phyloP scores from a whole-genome alignment of 1,140 invertebrate species.

The Pseudomyrmex concolor region DNA sequence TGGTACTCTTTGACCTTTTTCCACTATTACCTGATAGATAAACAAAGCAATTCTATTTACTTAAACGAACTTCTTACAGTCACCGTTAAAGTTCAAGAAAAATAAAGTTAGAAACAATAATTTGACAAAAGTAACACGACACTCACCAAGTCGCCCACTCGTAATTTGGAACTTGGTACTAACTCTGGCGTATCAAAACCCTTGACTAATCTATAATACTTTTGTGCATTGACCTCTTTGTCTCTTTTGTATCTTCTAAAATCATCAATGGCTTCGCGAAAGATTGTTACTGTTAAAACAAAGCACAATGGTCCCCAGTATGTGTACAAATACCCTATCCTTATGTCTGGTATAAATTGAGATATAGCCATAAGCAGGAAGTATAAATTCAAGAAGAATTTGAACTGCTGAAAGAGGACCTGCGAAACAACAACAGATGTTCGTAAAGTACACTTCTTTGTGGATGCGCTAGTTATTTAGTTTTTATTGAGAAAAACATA shows the following conservation, averaged over 20 bases:
- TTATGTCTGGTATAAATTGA: conserved; percentile 98
- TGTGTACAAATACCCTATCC: conserved; percentile 98
- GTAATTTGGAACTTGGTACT: conserved; percentile 87
- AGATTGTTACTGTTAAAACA: conserved; percentile 97
- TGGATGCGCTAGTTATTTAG: neutral
- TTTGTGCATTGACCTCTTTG: conserved; percentile 97
- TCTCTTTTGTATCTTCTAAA: conserved; percentile 95
- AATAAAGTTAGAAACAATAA: neutral
- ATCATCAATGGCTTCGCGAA: conserved; percentile 98
- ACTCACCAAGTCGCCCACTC: conserved; percentile 92
- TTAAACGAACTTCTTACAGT: neutral
- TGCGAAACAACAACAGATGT: conserved; percentile 81
- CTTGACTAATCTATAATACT: conserved; percentile 90
- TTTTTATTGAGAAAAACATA: conserved; percentile 82
- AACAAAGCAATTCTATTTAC: neutral
- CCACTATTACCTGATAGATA: conserved; percentile 88
- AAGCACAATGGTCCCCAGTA: conserved; percentile 99
- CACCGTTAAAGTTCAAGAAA: neutral
- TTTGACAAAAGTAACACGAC: neutral
- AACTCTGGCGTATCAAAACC: conserved; percentile 83
- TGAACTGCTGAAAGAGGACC: conserved; percentile 99
- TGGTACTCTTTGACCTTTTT: conserved; percentile 97
- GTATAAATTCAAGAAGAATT: conserved; percentile 99
- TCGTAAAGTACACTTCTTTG: neutral
- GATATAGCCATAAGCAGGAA: conserved; percentile 99